These are phyloP conservation scores for Pygoscelis adeliae DNA, from an alignment of 2,113 vertebrate species.

Conservation along the genomic window DNA sequence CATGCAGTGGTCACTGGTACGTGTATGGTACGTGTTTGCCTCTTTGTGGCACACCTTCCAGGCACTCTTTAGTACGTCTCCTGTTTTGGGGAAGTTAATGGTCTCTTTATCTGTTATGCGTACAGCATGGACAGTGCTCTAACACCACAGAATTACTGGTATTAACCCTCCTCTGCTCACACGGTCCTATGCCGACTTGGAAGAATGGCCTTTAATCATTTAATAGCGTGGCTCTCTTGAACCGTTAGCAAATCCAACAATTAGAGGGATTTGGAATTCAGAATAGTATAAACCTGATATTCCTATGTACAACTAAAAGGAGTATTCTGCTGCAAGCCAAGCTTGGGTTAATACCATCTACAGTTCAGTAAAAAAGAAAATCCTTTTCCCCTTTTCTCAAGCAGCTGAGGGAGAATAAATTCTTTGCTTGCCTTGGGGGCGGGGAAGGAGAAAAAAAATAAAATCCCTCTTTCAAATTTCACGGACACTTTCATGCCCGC, in stretches of 20 bases:
- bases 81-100: not conserved
- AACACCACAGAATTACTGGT: not conserved
- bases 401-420: not conserved
- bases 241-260: not conserved
- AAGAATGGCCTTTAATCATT: not conserved
- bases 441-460: not conserved
- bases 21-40: accelerated
- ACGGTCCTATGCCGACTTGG: not conserved
- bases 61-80: not conserved
- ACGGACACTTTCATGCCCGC: not conserved
- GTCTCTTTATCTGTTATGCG: accelerated
- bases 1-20: no score
- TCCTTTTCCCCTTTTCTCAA: not conserved
- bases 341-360: not conserved
- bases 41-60: not conserved
- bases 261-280: not conserved
- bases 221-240: not conserved
- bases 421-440: not conserved
- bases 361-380: not conserved
- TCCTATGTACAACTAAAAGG: not conserved
- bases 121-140: not conserved
- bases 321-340: not conserved
- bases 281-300: not conserved
- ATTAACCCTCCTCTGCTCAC: not conserved
- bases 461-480: not conserved